These are phyloP conservation scores for Quadriops clusia DNA, from an alignment of 2,888 invertebrate species.

Conservation along the genomic window DNA sequence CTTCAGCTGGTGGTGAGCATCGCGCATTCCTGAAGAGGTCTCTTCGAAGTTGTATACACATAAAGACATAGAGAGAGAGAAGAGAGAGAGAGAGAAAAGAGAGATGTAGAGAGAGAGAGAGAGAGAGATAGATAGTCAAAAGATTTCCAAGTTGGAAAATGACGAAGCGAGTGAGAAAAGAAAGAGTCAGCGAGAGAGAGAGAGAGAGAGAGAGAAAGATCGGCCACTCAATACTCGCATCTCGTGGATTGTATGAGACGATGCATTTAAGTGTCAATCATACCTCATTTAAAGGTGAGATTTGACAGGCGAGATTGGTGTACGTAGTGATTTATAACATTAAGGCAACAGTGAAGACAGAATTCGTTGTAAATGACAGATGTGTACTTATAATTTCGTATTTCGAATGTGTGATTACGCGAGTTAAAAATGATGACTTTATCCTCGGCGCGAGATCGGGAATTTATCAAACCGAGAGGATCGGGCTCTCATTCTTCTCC, in stretches of 20 bases:
- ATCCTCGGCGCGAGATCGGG: constrained; percentile 21
- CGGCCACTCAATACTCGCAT: constrained; percentile 5
- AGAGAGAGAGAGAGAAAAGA: constrained; percentile 1
- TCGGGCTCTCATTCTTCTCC: constrained; percentile 16
- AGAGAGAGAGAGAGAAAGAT: constrained; percentile 1
- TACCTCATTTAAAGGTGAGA: constrained; percentile 34
- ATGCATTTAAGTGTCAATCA: constrained; percentile 36
- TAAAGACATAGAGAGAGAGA: constrained; percentile 7
- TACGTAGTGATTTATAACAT: constrained; percentile 34
- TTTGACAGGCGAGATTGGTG: constrained; percentile 35
- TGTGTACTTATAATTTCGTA: constrained; percentile 32
- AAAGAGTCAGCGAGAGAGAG: too few relatives aligned
- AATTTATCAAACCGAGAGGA: constrained; percentile 3
- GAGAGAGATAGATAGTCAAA: constrained; percentile 1
- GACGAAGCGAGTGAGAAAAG: too few relatives aligned
- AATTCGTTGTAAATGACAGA: constrained; percentile 33
- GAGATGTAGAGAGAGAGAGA: background rate
- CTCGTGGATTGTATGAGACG: constrained; percentile 21
- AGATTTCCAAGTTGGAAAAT: too few relatives aligned
- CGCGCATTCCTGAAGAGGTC: constrained; percentile 18
- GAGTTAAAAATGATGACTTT: constrained; percentile 34
- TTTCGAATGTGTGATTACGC: constrained; percentile 31
- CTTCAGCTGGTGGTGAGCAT: too few relatives aligned
- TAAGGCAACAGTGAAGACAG: constrained; percentile 31
- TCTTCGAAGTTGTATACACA: constrained; percentile 10